Evolutionary conservation across 1,140 invertebrate genomes (phyloP).

Genomic region (Drosophila mojavensis): DNA sequence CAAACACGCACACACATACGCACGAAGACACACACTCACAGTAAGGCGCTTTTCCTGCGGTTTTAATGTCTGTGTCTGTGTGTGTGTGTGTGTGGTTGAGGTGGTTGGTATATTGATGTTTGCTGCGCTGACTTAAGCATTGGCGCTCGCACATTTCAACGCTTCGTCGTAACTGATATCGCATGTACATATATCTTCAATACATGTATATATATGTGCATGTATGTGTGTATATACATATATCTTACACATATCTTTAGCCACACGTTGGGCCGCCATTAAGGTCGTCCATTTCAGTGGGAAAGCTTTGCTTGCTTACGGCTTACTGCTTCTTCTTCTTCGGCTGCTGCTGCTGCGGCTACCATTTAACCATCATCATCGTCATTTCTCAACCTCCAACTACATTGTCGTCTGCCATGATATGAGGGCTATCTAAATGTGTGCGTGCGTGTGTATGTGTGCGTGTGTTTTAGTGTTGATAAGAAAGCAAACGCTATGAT

Average conservation of each 20-base stretch:
- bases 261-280: conserved; percentile 32
- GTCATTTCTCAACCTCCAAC: conserved; percentile 10
- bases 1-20: conserved; percentile 11
- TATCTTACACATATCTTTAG: not conserved
- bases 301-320: conserved; percentile 9
- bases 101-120: conserved; percentile 55
- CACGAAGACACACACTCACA: conserved; percentile 2
- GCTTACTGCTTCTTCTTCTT: not conserved
- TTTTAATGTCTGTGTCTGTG: conserved; percentile 21
- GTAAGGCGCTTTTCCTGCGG: conserved; percentile 6
- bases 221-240: too few species aligned
- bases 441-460: conserved; percentile 24
- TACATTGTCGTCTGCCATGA: conserved; percentile 35
- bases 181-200: not conserved
- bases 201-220: not conserved
- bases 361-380: conserved; percentile 14
- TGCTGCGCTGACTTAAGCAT: conserved; percentile 40
- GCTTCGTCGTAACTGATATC: conserved; percentile 33
- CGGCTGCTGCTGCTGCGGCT: not conserved
- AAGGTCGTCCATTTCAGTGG: conserved; percentile 21
- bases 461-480: conserved; percentile 58
- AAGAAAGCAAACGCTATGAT: conserved; percentile 62
- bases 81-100: conserved; percentile 28
- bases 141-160: conserved; percentile 34
- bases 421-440: conserved; percentile 49